Conservation (phyloP, 2,797 vertebrate genomes). For the Artibeus jamaicensis region DNA sequence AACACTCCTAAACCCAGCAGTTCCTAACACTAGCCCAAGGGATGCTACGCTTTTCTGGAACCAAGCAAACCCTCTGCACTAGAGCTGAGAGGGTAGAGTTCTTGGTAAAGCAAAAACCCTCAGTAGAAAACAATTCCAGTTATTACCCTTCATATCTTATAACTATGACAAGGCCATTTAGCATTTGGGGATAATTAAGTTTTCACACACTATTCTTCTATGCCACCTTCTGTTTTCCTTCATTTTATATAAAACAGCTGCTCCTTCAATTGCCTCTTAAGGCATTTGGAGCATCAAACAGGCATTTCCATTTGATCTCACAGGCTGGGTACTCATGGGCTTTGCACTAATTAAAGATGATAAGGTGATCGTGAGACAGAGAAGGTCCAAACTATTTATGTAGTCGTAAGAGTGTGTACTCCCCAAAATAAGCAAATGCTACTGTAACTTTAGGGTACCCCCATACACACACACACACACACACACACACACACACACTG, state of each 20-base stretch:
- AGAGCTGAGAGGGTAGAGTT: not conserved
- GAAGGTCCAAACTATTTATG: slow-evolving; percentile 15
- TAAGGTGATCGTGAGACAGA: slow-evolving; percentile 65
- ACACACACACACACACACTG: slow-evolving; percentile 53
- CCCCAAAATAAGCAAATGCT: slow-evolving; percentile 60
- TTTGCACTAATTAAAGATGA: slow-evolving; percentile 63
- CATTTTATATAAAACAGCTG: slow-evolving; percentile 66
- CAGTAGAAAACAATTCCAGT: slow-evolving; percentile 18
- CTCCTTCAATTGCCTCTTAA: slow-evolving; percentile 45
- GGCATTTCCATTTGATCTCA: slow-evolving; percentile 69
- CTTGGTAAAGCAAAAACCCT: not conserved
- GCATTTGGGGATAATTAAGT: slow-evolving; percentile 42
- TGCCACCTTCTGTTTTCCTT: slow-evolving; percentile 42
- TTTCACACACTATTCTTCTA: slow-evolving; percentile 52
- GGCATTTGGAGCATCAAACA: slow-evolving; percentile 65
- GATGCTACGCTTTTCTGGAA: not conserved
- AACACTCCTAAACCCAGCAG: not conserved
- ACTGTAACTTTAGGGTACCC: slow-evolving; percentile 58
- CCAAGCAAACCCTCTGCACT: not conserved
- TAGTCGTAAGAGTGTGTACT: slow-evolving; percentile 30
- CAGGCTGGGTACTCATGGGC: slow-evolving; percentile 27
- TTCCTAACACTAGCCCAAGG: not conserved
- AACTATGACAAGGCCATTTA: slow-evolving; percentile 59
- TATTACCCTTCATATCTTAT: slow-evolving; percentile 35
- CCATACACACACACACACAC: not conserved